Evolutionary conservation across 2,888 invertebrate species (phyloP), one percentile per base, ranked within the genome.

Genomic region (Trichogramma evanescens): DNA sequence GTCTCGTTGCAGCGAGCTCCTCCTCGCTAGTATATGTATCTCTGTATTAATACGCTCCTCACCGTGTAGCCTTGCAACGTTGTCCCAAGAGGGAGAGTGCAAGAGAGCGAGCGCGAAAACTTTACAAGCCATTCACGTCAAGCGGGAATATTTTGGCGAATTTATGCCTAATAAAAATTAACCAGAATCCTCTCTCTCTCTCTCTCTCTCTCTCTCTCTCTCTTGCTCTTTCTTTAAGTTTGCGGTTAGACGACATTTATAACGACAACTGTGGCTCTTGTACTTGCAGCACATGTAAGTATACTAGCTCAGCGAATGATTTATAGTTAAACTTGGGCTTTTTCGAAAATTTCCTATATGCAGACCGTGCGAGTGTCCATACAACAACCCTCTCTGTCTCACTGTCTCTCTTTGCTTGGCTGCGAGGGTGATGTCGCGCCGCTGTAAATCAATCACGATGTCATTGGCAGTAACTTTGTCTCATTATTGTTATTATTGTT

Each of bases 151-250:
- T 77, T 78, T 78, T 75, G 74, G 74, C 75, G 74, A 77, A 77
- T 78, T 78, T 78, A 77, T 77, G 76, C 68, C 66, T 72, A 76
- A 77, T 77, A 77, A 77, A 77, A 77, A 77, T 77, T 77, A 77
- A 77, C 73, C 77, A 75, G 76, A 72, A 70, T 72, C 59, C 44
- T 44, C 50, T 49, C 55, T 59, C 50, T 54, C 58, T 59, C 43
- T 46, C 45, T 57, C 56, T 51, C 43, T 39, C 44, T 44, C 45
- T 9, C 42, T 6, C 48, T 8, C 42, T 39, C 52, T 49, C 50
- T 6, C 44, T 38, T 26, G 46, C 52, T 4, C 50, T 38, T n/a
- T 45, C 54, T 46, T 7, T 38, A 50, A 6, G 52, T 46, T 46
- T 57, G 59, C 61, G 66, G 64, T 67, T 64, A 63, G 58, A 66